Base-by-base conservation (phyloP, 2,797 vertebrate genomes). In the Vespertilio murinus region DNA sequence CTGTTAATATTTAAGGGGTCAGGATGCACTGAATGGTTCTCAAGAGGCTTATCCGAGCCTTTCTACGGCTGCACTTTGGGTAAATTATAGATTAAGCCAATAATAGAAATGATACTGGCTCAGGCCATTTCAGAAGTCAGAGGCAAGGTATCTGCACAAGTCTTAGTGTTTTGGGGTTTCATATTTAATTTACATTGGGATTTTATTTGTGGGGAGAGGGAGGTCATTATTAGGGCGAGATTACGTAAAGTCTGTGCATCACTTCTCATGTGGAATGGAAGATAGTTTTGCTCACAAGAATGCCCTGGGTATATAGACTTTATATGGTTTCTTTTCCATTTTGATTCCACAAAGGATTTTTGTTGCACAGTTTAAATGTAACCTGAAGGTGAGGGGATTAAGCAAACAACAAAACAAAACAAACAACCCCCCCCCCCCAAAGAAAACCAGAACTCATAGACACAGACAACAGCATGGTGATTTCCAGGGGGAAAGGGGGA, bases 281-380 rank as follows among this genome's bases (percentile, higher is more conserved):
- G 49, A 17, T 25, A 91, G 8, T 85, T 95, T 92, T 95, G 7
- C 82, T 65, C 14, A 61, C 20, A 78, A 23, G 3, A 91, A 35
- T 56, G 30, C 25, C 42, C 54, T 90, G 64, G 13, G 23, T 61
- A 47, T 61, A 47, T 56, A 49, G 33, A 82, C 49, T 93, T 73
- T 71, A 14, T 59, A 17, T 70, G 14, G 3, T 71, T 91, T 82
- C 13, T 70, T 94, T 95, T 75, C 47, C 17, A 67, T 71, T 94
- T 61, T 49, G 45, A 70, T 47, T 70, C 7, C 69, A 94, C 45
- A 82, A 61, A 74, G 54, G 45, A 35, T 64, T 95, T 94, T 96
- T 64, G 64, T 94, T 65, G 42, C 9, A 73, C 49, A 84, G 77
- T 92, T 94, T 89, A 94, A 82, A 84, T 87, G 16, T 54, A 70